These are phyloP conservation scores for Ameiurus melas DNA, from an alignment of 2,113 vertebrate species.

Conservation along the genomic window DNA sequence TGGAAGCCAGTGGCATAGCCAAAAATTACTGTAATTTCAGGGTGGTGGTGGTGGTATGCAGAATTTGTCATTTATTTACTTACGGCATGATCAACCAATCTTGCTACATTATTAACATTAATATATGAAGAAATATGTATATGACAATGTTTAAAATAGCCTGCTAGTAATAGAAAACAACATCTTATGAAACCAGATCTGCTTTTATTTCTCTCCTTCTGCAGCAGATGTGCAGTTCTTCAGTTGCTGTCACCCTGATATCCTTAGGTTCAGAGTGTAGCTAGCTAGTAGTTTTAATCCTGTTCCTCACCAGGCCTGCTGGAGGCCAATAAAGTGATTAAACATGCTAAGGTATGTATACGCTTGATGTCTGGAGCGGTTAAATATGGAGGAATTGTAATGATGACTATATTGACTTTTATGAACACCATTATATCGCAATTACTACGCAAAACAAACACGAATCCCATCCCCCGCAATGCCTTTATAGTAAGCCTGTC, in stretches of 20 bases:
- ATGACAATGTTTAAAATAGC: background rate
- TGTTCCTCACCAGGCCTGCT: background rate
- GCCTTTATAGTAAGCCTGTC: background rate
- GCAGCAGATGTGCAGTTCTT: background rate
- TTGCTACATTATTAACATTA: background rate
- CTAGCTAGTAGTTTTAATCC: background rate
- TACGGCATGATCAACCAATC: background rate
- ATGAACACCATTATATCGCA: background rate
- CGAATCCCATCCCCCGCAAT: background rate
- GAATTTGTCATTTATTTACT: background rate
- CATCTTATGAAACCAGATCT: background rate
- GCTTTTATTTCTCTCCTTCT: background rate
- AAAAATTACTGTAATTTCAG: background rate
- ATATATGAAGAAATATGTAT: background rate
- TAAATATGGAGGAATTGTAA: background rate
- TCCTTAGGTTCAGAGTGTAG: background rate
- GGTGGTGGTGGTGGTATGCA: background rate
- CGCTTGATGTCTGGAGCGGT: background rate
- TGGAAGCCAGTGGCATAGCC: background rate
- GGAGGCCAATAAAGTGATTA: background rate
- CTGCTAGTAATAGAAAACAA: background rate
- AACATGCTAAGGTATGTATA: background rate
- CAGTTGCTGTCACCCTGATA: background rate
- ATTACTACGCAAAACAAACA: background rate
- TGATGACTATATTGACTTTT: background rate